A percentile compares a stretch with the other conserved stretches of the same genome.
phyloP scores from a whole-genome alignment of 2,113 vertebrate genomes.

The Gobio gobio region DNA sequence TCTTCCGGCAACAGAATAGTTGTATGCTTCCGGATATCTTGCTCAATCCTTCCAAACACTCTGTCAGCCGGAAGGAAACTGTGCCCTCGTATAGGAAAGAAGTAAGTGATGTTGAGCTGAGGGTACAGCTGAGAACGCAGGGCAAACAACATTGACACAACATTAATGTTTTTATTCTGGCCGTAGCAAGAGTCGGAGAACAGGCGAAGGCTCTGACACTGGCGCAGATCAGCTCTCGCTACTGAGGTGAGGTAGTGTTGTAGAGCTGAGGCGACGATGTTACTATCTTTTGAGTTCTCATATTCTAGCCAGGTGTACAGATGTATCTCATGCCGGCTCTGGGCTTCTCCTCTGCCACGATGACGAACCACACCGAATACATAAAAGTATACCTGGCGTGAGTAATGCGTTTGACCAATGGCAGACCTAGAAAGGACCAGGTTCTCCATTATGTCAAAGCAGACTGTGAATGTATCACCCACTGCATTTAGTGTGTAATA shows the following conservation, averaged over 20 bases:
- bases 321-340: not conserved
- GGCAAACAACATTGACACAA: not conserved
- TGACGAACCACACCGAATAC: not conserved
- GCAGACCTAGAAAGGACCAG: not conserved
- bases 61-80: not conserved
- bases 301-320: not conserved
- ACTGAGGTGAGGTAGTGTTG: not conserved
- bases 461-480: not conserved
- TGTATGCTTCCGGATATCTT: not conserved
- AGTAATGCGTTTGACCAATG: not conserved
- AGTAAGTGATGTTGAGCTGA: not conserved
- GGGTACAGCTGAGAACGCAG: not conserved
- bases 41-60: not conserved
- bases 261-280: not conserved
- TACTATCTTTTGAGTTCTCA: not conserved
- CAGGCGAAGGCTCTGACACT: not conserved
- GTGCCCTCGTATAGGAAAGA: not conserved
- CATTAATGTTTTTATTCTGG: not conserved
- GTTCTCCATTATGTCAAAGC: slow-evolving; percentile 1
- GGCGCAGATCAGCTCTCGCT: not conserved
- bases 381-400: not conserved
- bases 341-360: not conserved
- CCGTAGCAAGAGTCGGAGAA: not conserved
- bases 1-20: slow-evolving; percentile 6
- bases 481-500: not conserved